These are phyloP conservation scores for Thymelicus lineola DNA, from an alignment of 2,888 invertebrate species.

Conservation along the genomic window DNA sequence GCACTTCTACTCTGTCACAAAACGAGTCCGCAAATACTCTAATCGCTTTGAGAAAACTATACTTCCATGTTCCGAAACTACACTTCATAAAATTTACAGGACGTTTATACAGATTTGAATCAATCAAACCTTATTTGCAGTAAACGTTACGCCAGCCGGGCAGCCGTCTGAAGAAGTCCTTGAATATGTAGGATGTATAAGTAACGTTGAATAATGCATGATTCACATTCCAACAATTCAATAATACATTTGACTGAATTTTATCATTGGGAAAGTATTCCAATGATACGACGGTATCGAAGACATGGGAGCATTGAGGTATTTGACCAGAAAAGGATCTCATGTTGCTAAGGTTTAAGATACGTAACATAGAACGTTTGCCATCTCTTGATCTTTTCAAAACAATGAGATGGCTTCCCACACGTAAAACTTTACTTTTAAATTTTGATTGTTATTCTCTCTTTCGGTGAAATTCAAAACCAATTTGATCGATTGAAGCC, in stretches of 20 bases:
- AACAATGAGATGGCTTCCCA: background rate
- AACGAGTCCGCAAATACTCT: too few species aligned
- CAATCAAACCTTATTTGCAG: background rate
- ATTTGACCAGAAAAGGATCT: constrained; percentile 4
- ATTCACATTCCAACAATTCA: constrained; percentile 14
- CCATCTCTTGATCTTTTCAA: background rate
- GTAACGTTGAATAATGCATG: constrained; percentile 5
- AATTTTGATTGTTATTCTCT: too few species aligned
- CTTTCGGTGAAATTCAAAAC: too few species aligned
- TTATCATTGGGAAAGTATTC: background rate
- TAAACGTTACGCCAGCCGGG: background rate
- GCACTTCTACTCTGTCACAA: too few species aligned
- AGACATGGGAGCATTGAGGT: background rate
- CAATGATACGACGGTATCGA: background rate
- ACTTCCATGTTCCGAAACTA: too few species aligned
- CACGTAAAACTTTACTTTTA: too few species aligned
- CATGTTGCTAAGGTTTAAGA: background rate
- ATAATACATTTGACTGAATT: constrained; percentile 8
- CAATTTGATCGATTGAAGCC: too few species aligned
- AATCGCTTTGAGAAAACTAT: too few species aligned
- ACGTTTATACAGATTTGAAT: too few species aligned
- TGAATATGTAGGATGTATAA: too few species aligned
- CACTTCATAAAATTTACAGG: too few species aligned
- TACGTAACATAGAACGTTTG: background rate
- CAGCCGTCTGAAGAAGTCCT: background rate